Evolutionary conservation across 2,888 invertebrate species (phyloP), one percentile per base, ranked within the genome.

Genomic region (Caprella mutica): DNA sequence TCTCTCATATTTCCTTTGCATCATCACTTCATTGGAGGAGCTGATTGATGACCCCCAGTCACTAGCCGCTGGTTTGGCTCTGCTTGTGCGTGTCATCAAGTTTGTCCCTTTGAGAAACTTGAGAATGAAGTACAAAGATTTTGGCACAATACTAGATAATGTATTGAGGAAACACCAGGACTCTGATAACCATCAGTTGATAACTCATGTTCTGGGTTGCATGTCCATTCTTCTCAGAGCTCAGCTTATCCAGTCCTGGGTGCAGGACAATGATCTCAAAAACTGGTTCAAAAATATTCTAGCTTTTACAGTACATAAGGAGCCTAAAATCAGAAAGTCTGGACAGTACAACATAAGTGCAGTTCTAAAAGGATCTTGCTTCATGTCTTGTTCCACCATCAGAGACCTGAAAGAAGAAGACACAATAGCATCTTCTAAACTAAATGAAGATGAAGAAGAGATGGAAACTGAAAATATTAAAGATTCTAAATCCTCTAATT

Each of bases 271-370:
- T 21, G 2, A 2, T 3, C n/a, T 29, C 27, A 48, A 48, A 30
- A 48, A 27, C 1, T 48, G 27, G 48, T 30, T 48, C 17, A 48
- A 48, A 29, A 48, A 48, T n/a, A 75, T 93, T 44, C 74, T 94
- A 6, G 81, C 85, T 0, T 91, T 89, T 70, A 78, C 81, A 3
- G 76, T 83, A 54, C 88, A 92, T 73, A 78, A 83, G 12, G 92
- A 91, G 69, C 91, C 92, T 2, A 91, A 88, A 79, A 85, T 86
- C 67, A 26, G 93, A 4, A 92, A 90, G 76, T 81, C 86, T 0
- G 89, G 88, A 0, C 91, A 92, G 67, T 83, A 86, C 68, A 86
- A 87, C 0, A 76, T 90, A 0, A 80, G 80, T 19, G 78, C 83
- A 0, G 78, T 92, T 27, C 75, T 92, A 19, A 81, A 81, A 67